Evolutionary conservation across 1,140 invertebrate genomes (phyloP), one percentile per base, ranked within the genome.

Genomic region (Schmidtea mediterranea): DNA sequence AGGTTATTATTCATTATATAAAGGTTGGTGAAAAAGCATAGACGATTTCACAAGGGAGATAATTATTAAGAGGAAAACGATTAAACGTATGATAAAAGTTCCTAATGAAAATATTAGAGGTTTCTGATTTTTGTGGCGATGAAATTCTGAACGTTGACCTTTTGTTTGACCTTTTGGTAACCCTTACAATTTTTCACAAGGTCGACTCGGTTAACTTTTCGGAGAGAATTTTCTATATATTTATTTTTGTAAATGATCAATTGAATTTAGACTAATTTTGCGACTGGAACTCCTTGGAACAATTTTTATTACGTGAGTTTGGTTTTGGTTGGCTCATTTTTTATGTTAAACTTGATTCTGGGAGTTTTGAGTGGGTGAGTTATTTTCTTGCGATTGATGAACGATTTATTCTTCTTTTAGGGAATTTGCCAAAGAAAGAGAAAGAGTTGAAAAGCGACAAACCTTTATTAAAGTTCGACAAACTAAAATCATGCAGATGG

Each of bases 371-470:
- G 84, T 62, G 92, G 84, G 82, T 87, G 71, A 74, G 75, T 72
- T 37, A n/a, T n/a, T n/a, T n/a, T n/a, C n/a, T n/a, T 32, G 26
- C 26, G 26, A 32, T 32, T 32, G 26, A 32, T n/a, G n/a, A n/a
- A n/a, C n/a, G n/a, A n/a, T n/a, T n/a, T n/a, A 49, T 52, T 41
- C 49, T 49, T 45, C 46, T 46, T 13, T 43, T 56, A 95, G 89
- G 76, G 92, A 98, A 73, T 99, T 99, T 78, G 92, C 92, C 71
- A 98, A 97, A 77, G 92, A 99, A 75, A 86, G 92, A 80, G 92
- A 97, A 73, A 80, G 94, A 74, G 92, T 99, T 74, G 92, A 98
- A 76, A 97, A 95, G 74, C 77, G 92, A 68, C 82, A 95, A 75
- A 82, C 87, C 68, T 99, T 97, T 76, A 75, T 97, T 69, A 98